Conservation (phyloP, 2,888 invertebrate genomes). For the Imbricaverruca yamaguchii region DNA sequence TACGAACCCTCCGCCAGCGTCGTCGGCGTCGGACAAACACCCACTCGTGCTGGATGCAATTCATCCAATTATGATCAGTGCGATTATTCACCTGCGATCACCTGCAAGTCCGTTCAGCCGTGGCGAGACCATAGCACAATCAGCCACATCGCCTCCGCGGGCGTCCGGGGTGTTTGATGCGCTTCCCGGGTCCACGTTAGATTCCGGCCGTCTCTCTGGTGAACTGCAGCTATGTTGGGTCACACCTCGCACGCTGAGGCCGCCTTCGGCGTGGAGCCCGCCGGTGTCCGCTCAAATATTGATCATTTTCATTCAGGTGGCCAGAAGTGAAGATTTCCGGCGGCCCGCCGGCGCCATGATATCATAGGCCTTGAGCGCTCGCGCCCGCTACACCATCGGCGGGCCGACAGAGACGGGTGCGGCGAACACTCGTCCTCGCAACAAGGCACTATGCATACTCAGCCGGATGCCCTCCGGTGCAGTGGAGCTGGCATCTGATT, state of each 20-base stretch:
- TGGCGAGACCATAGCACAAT: neutral
- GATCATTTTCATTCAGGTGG: neutral
- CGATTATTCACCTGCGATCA: neutral
- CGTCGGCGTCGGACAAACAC: neutral
- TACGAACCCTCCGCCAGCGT: too few relatives aligned
- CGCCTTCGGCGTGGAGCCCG: neutral
- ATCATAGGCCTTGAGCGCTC: conserved; percentile 11
- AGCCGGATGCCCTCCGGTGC: neutral
- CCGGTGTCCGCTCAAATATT: neutral
- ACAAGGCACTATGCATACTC: too few relatives aligned
- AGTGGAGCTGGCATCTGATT: neutral
- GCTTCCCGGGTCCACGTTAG: neutral
- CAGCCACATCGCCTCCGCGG: neutral
- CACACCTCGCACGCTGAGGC: neutral
- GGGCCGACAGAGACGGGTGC: neutral
- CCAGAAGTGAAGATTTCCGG: neutral
- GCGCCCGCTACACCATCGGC: neutral
- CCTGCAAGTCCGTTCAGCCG: neutral
- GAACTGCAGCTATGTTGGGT: neutral
- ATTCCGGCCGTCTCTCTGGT: neutral
- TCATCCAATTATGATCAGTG: neutral
- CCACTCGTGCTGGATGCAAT: neutral
- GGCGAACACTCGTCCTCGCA: too few relatives aligned
- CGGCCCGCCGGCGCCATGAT: neutral
- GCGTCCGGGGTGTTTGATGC: neutral